Evolutionary conservation across 2,888 invertebrate species (phyloP).

Genomic region (Diloba caeruleocephala): DNA sequence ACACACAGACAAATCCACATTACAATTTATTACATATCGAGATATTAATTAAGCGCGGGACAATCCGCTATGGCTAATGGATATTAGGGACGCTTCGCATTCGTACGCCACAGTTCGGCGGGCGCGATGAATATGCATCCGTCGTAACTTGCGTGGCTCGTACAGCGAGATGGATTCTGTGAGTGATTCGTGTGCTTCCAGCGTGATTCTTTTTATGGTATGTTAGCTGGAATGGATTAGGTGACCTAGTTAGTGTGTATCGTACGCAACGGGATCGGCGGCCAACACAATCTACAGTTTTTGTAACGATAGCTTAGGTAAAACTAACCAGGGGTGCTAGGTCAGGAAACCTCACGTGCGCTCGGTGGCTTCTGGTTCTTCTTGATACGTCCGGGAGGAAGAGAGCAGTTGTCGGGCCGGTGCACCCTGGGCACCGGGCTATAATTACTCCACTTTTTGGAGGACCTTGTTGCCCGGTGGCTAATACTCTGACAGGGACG

Average conservation of each 20-base stretch:
- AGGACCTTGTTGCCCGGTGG: no score
- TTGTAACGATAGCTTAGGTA: no score
- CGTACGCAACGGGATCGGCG: no score
- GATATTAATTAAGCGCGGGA: conserved; percentile 42
- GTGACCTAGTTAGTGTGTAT: conserved; percentile 18
- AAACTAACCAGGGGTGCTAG: no score
- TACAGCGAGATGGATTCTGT: conserved; percentile 9
- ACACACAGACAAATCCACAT: conserved; percentile 11
- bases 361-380: no score
- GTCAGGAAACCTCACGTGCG: no score
- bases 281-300: no score
- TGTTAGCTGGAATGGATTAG: conserved; percentile 15
- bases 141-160: conserved; percentile 24
- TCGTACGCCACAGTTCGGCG: conserved; percentile 13
- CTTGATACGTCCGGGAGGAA: no score
- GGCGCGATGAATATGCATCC: conserved; percentile 49
- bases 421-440: no score
- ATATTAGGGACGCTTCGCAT: conserved; percentile 42
- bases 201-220: conserved; percentile 14
- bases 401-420: no score
- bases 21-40: conserved; percentile 1
- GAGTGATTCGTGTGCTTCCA: conserved; percentile 26
- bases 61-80: conserved; percentile 40
- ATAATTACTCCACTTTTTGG: no score
- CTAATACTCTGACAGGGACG: no score